phyloP scores from a whole-genome alignment of 2,113 vertebrate genomes.

The Lagopus leucura region DNA sequence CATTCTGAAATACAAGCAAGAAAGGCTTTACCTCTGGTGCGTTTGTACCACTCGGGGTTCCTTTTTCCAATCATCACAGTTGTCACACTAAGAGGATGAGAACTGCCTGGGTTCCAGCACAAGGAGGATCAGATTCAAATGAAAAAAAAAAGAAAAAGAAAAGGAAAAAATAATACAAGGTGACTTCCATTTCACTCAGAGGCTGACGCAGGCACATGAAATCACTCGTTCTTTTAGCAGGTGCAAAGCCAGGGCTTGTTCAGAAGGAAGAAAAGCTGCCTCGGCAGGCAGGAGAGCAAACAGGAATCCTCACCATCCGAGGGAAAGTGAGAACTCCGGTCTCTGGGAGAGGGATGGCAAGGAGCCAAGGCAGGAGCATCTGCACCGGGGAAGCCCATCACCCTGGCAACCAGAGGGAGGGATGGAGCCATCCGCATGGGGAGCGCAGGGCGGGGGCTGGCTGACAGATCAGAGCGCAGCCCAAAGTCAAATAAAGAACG shows the following conservation, averaged over 20 bases:
- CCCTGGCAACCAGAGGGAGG: slow-evolving; percentile 46
- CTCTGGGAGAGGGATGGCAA: background rate
- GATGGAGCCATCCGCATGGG: background rate
- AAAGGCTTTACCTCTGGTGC: slow-evolving; percentile 56
- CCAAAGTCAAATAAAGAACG: background rate
- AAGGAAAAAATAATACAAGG: background rate
- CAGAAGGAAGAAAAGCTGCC: background rate
- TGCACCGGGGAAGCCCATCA: slow-evolving; percentile 46
- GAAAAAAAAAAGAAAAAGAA: background rate
- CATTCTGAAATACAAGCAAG: background rate
- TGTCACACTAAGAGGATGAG: background rate
- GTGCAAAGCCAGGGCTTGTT: background rate
- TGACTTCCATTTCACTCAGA: background rate
- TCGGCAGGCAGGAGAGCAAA: slow-evolving; percentile 4
- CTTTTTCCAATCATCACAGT: background rate
- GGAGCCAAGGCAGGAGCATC: slow-evolving; percentile 37
- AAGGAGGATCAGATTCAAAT: background rate
- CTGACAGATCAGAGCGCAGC: background rate
- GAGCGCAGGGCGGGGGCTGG: background rate
- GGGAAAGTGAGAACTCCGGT: background rate
- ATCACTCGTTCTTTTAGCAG: background rate
- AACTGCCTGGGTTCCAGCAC: slow-evolving; percentile 5
- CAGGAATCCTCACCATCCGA: background rate
- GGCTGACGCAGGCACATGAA: slow-evolving; percentile 9
- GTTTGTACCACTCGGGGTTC: background rate